Conservation (phyloP, 2,888 invertebrate species). For the Coenonympha glycerion region DNA sequence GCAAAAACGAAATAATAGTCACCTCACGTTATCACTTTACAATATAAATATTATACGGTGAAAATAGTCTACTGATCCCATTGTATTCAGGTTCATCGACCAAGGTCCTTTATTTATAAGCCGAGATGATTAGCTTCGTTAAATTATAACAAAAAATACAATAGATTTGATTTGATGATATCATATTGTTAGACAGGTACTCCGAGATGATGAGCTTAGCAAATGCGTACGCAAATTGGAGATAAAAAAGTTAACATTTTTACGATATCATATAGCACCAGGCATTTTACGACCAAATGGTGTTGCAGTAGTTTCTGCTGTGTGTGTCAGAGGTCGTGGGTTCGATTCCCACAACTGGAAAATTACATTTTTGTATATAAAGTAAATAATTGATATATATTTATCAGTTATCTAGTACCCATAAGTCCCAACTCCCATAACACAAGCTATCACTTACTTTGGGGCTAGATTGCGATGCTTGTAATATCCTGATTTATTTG, state of each 20-base stretch:
- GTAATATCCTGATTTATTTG: too few species aligned
- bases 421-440: too few species aligned
- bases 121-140: constrained; percentile 11
- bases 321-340: too few species aligned
- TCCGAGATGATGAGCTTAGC: background rate
- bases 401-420: too few species aligned
- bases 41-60: constrained; percentile 33
- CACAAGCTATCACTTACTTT: too few species aligned
- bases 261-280: background rate
- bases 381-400: too few species aligned
- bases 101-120: constrained; percentile 29
- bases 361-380: too few species aligned
- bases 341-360: too few species aligned
- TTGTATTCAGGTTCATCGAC: constrained; percentile 32
- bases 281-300: background rate
- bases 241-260: background rate
- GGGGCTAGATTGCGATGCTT: too few species aligned
- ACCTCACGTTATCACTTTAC: constrained; percentile 47
- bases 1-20: constrained; percentile 42
- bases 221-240: background rate
- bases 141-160: constrained; percentile 17
- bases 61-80: constrained; percentile 23
- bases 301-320: too few species aligned
- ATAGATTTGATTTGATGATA: constrained; percentile 15
- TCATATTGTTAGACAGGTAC: constrained; percentile 7